Conservation (phyloP, 1,140 invertebrate genomes). For the Aphaenogaster rudis region DNA sequence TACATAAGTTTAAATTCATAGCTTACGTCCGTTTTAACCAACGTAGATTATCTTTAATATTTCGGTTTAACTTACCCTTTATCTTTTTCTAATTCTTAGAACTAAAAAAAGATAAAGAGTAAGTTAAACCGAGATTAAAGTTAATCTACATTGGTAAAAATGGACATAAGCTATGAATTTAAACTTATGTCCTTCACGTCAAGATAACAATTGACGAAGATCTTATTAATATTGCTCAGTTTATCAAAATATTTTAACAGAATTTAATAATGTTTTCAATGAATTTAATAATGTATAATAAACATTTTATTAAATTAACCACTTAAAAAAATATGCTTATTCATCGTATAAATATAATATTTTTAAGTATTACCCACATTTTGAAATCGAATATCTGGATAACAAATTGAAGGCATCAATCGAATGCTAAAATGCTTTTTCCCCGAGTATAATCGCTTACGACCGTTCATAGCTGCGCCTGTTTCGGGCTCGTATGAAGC, state of each 20-base stretch:
- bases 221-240: not conserved
- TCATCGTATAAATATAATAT: not conserved
- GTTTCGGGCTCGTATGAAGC: constrained; percentile 64
- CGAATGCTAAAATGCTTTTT: not conserved
- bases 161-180: not conserved
- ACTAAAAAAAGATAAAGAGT: too few relatives aligned
- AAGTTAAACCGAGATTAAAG: too few relatives aligned
- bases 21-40: not conserved
- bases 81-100: too few relatives aligned
- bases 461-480: constrained; percentile 54
- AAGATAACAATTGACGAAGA: not conserved
- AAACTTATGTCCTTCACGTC: not conserved
- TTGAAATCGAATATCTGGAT: not conserved
- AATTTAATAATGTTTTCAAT: not conserved
- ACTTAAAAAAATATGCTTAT: not conserved
- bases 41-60: too few relatives aligned
- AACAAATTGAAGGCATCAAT: constrained; percentile 26
- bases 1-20: not conserved
- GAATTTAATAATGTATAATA: not conserved
- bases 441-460: constrained; percentile 54
- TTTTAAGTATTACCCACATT: not conserved
- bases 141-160: too few relatives aligned
- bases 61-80: too few relatives aligned
- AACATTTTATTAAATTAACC: not conserved
- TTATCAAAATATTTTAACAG: not conserved